Evolutionary conservation across 2,888 invertebrate genomes (phyloP), one percentile per base, ranked within the genome.

Genomic region (Timema podura): DNA sequence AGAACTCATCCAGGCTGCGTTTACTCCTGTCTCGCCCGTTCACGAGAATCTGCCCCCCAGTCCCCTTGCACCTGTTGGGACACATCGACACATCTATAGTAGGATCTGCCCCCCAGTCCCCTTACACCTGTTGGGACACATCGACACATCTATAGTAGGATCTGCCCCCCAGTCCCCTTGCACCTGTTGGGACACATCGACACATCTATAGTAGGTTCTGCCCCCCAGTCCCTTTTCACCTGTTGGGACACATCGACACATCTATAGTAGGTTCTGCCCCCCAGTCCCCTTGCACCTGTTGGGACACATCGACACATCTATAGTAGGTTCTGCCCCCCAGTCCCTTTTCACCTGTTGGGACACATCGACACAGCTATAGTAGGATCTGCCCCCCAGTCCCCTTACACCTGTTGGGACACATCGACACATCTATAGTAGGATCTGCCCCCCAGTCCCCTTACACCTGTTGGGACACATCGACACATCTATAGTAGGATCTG

Each of bases 31-130:
- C 79, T 75, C 85, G 84, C 7, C 91, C 91, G 80, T 93, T 93
- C 54, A 93, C 87, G 65, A 85, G 80, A 68, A 94, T 87, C 75
- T 85, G 85, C 13, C 94, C 94, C 72, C 83, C 85, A 30, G 90
- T 88, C n/a, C 91, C 91, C 74, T 85, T 84, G 10, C 88, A 86
- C 76, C 91, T 91, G 80, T 13, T 30, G 30, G 30, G 30, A 30
- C 30, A 30, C 30, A 30, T 30, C 30, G 30, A 30, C 30, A 30
- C 30, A 30, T 30, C 30, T n/a, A n/a, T n/a, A n/a, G n/a, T n/a
- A 85, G 80, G 68, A 94, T 87, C 75, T 85, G 85, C 13, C 94
- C 94, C 72, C 83, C 85, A 30, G 90, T 88, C n/a, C 91, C 91
- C 74, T 85, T 84, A 9, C 88, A 86, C 76, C 91, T 91, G 80